A percentile compares a stretch with the other conserved stretches of the same genome.
phyloP scores from a whole-genome alignment of 64 coral and sea anemone genomes.

The Pocillopora damicornis region DNA sequence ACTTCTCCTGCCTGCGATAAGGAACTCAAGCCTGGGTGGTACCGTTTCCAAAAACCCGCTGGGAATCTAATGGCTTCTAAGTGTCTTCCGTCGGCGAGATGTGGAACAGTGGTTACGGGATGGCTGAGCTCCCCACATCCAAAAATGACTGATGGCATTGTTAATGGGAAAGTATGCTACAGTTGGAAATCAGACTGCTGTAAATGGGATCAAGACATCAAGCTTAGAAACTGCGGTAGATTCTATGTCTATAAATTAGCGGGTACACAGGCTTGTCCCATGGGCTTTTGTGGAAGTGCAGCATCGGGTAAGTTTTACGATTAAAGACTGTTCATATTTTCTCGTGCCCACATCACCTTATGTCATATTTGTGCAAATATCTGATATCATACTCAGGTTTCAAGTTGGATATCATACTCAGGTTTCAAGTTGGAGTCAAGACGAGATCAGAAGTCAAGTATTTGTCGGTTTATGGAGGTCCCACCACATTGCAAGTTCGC shows the following conservation, averaged over 20 bases:
- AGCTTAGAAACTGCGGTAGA: slow-evolving; percentile 45
- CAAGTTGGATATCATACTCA: too few relatives aligned
- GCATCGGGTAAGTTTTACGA: neutral
- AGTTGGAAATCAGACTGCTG: neutral
- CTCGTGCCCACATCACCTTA: neutral
- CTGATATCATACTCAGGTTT: too few relatives aligned
- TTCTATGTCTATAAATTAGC: slow-evolving; percentile 58
- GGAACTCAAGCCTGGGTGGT: neutral
- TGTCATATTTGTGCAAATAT: neutral
- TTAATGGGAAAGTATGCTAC: slow-evolving; percentile 51
- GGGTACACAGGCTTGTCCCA: neutral
- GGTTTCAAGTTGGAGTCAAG: too few relatives aligned
- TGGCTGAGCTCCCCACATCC: slow-evolving; percentile 30
- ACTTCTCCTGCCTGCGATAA: neutral
- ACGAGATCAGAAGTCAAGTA: too few relatives aligned
- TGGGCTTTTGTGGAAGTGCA: slow-evolving; percentile 19
- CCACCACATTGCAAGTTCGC: too few relatives aligned
- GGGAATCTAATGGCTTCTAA: slow-evolving; percentile 31
- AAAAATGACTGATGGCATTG: slow-evolving; percentile 18
- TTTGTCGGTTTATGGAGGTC: too few relatives aligned
- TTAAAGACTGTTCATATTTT: neutral
- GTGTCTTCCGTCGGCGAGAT: neutral
- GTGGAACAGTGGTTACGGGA: slow-evolving; percentile 16
- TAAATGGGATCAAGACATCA: neutral
- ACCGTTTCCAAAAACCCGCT: slow-evolving; percentile 8